These are phyloP conservation scores for Lutjanus erythropterus DNA, from an alignment of 2,113 vertebrate species.

Conservation along the genomic window DNA sequence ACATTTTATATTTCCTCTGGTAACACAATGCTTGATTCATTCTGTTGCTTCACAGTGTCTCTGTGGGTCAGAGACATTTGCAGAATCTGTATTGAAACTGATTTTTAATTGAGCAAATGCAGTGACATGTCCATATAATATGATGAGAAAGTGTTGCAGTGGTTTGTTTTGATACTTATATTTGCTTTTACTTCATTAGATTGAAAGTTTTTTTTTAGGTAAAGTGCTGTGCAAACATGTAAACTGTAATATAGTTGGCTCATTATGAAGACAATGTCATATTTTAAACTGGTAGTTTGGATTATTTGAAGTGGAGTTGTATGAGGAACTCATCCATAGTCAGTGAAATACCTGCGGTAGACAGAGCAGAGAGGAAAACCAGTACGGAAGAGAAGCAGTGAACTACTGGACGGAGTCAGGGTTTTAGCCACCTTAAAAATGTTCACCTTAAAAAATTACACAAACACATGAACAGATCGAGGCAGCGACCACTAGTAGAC, in stretches of 20 bases:
- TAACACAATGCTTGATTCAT: neutral
- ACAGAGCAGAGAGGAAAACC: too few species aligned
- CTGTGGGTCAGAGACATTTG: neutral
- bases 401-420: too few species aligned
- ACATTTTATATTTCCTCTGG: neutral
- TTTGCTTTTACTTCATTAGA: neutral
- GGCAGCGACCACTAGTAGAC: too few species aligned
- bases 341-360: too few species aligned
- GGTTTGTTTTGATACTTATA: neutral
- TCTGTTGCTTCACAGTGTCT: neutral
- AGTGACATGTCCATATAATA: too few species aligned
- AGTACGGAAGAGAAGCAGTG: too few species aligned
- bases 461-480: too few species aligned
- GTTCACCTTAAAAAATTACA: too few species aligned
- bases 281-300: too few species aligned
- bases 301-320: too few species aligned
- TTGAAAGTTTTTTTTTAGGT: neutral
- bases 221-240: slow-evolving; percentile 13
- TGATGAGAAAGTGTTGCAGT: neutral
- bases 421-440: too few species aligned
- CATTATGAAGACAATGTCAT: neutral
- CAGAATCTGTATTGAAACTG: neutral
- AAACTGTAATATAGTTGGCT: neutral
- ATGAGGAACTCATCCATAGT: too few species aligned
- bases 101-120: neutral